Conservation (phyloP, 2,797 vertebrate genomes). For the Peromyscus aztecus region DNA sequence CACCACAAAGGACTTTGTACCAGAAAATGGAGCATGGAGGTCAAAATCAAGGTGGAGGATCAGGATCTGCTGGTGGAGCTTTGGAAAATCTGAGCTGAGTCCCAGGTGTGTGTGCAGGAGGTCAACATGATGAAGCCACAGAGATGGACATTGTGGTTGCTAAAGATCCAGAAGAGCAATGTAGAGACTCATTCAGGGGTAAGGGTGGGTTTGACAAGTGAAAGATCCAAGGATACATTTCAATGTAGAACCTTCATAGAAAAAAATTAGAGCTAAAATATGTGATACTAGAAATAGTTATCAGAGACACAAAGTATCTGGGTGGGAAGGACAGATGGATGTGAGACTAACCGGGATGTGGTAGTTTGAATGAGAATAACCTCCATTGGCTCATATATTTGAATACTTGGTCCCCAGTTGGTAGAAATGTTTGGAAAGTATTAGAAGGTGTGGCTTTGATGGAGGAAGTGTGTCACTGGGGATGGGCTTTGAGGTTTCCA, state of each 20-base stretch:
- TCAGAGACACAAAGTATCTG: background rate
- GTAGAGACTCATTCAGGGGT: background rate
- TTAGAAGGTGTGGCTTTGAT: background rate
- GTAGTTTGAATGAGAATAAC: background rate
- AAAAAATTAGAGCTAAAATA: background rate
- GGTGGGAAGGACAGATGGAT: background rate
- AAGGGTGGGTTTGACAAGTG: too few relatives aligned
- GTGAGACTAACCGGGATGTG: too few relatives aligned
- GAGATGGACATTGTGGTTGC: background rate
- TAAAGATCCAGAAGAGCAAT: background rate
- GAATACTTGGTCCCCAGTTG: background rate
- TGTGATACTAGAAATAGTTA: background rate
- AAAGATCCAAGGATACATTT: background rate
- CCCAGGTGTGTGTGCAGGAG: too few relatives aligned
- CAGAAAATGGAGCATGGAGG: background rate
- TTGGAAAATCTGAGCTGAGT: background rate
- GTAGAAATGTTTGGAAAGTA: background rate
- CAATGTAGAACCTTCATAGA: background rate
- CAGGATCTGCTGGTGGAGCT: slow-evolving; percentile 38
- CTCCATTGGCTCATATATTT: background rate
- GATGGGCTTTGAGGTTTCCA: background rate
- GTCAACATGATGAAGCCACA: background rate
- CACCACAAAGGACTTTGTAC: background rate
- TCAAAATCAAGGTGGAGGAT: background rate
- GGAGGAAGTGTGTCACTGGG: background rate